Evolutionary conservation across 2,888 invertebrate genomes (phyloP), one percentile per base, ranked within the genome.

Genomic region (Microctonus brassicae): DNA sequence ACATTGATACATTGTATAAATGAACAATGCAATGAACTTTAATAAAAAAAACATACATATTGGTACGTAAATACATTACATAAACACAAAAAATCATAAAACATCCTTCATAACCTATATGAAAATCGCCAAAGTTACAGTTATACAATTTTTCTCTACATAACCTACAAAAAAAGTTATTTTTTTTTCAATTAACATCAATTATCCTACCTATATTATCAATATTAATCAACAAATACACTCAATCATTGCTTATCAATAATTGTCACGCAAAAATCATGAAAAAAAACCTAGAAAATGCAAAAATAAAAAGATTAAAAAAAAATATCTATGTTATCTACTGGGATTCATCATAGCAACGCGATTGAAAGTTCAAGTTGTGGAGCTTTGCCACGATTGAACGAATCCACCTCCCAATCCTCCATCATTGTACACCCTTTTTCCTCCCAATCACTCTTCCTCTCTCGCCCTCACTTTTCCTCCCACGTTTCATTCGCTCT

Each of bases 341-440:
- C 55, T 20, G 61, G 64, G 52, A 63, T 69, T 70, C 60, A 53
- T 52, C 42, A 69, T 66, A 36, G 57, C 68, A 70, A 72, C n/a
- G n/a, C 75, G 73, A 76, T 61, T 57, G 72, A 73, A n/a, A n/a
- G n/a, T n/a, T n/a, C n/a, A 75, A 77, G 69, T 20, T 70, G 42
- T 42, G 58, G 52, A 24, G 55, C 63, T 47, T 65, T 36, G 2
- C 53, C 10, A 6, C 53, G 53, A 53, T 53, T 71, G 71, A 53
- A 53, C 55, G 33, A 57, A 47, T 29, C 29, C 20, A 20, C 9
- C 36, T 9, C 29, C 47, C 64, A 58, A 68, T 61, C 39, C 17
- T 6, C 34, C 13, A 26, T 62, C 17, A 47, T 6, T 17, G 7
- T 17, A 17, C n/a, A 13, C 42, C 64, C 66, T 22, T 26, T 62